phyloP scores from a whole-genome alignment of 2,797 vertebrate genomes.

The Amblyopsis hoosieri region DNA sequence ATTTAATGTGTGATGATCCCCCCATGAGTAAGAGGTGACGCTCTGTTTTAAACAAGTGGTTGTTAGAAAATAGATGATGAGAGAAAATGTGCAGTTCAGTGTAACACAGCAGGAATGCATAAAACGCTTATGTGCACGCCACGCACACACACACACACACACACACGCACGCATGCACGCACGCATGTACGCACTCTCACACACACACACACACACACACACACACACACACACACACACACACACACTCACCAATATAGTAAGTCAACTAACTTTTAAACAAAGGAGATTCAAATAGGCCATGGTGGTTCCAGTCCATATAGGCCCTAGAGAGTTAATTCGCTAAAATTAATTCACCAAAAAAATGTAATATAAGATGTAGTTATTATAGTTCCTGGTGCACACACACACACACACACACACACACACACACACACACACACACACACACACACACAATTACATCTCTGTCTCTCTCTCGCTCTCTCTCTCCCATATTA shows the following conservation, averaged over 20 bases:
- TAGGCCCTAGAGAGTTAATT: too few relatives aligned
- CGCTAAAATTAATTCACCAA: background rate
- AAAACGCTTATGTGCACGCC: background rate
- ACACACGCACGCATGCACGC: background rate
- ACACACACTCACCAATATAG: background rate
- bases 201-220: slow-evolving; percentile 9
- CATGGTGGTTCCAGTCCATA: background rate
- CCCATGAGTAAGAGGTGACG: slow-evolving; percentile 70
- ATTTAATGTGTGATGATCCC: slow-evolving; percentile 74
- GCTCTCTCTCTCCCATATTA: slow-evolving; percentile 3
- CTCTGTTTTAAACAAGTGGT: slow-evolving; percentile 70
- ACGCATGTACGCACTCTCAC: slow-evolving; percentile 9
- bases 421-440: slow-evolving; percentile 11
- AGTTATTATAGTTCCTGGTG: background rate
- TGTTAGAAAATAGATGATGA: slow-evolving; percentile 55
- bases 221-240: background rate
- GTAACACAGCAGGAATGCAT: background rate
- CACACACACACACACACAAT: slow-evolving; percentile 7
- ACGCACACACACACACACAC: slow-evolving; percentile 15
- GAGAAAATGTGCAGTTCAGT: slow-evolving; percentile 18
- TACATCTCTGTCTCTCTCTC: slow-evolving; percentile 4
- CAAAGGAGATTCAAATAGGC: background rate
- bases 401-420: slow-evolving; percentile 38
- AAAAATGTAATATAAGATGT: background rate
- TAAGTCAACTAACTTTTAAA: too few relatives aligned